Evolutionary conservation across 2,888 invertebrate species (phyloP).

Genomic region (Rambutsinella grinnellia): DNA sequence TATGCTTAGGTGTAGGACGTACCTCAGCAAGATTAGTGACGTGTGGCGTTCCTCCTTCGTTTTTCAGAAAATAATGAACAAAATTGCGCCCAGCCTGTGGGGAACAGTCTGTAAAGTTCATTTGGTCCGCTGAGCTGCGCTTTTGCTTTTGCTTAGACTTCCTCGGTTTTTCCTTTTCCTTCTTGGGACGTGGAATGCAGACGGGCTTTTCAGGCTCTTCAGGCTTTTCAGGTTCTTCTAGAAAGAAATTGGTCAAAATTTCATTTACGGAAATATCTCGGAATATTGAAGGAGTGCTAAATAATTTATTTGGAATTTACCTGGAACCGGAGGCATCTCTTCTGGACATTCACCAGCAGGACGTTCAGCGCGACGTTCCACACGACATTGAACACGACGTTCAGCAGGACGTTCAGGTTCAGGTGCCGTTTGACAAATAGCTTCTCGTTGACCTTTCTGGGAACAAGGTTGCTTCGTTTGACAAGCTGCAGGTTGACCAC

Average conservation of each 20-base stretch:
- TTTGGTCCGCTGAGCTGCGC: constrained; percentile 10
- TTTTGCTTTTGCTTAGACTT: neutral
- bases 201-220: neutral
- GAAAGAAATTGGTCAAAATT: no score
- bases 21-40: constrained; percentile 38
- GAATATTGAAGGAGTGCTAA: no score
- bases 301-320: neutral
- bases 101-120: constrained; percentile 13
- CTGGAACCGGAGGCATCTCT: neutral
- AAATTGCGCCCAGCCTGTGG: constrained; percentile 5
- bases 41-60: constrained; percentile 2
- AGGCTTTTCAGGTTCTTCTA: no score
- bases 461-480: neutral
- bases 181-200: neutral
- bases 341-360: neutral
- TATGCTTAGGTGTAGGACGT: no score
- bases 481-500: neutral
- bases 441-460: neutral
- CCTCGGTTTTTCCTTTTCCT: neutral
- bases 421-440: no score
- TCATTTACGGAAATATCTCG: no score
- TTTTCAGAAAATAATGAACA: constrained; percentile 23
- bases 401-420: no score
- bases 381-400: no score
- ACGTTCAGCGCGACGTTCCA: neutral